Conservation (phyloP, 1,140 invertebrate species). For the Danaus plexippus region DNA sequence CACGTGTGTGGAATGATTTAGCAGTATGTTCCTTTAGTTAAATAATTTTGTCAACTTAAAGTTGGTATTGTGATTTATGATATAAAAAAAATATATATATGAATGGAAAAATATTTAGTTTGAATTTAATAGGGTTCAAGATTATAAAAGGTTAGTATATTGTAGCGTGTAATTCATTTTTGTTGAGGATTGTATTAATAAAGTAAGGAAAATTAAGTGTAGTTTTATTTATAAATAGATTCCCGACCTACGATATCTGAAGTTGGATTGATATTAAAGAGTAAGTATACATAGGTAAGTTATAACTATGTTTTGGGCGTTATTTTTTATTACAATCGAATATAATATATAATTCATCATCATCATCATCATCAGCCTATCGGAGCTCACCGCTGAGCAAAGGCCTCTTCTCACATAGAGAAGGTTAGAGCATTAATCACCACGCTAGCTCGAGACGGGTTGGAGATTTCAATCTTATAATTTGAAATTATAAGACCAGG, state of each 20-base stretch:
- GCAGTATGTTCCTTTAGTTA: constrained; percentile 64
- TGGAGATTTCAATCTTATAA: too few relatives aligned
- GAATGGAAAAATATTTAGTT: constrained; percentile 59
- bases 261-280: not conserved
- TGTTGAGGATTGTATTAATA: constrained; percentile 67
- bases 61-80: constrained; percentile 67
- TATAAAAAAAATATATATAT: constrained; percentile 41
- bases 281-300: too few relatives aligned
- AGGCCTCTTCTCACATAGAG: too few relatives aligned
- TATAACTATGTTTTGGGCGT: not conserved
- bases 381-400: too few relatives aligned
- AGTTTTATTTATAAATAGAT: constrained; percentile 16
- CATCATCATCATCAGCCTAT: too few relatives aligned
- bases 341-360: too few relatives aligned
- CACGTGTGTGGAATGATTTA: constrained; percentile 41
- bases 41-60: constrained; percentile 66
- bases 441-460: too few relatives aligned
- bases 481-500: too few relatives aligned
- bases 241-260: not conserved
- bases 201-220: constrained; percentile 43
- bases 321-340: not conserved
- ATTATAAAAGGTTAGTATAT: constrained; percentile 48
- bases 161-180: constrained; percentile 55
- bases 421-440: too few relatives aligned
- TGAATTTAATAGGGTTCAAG: constrained; percentile 55